Conservation (phyloP, 2,113 vertebrate species). For the Oreochromis aureus region DNA sequence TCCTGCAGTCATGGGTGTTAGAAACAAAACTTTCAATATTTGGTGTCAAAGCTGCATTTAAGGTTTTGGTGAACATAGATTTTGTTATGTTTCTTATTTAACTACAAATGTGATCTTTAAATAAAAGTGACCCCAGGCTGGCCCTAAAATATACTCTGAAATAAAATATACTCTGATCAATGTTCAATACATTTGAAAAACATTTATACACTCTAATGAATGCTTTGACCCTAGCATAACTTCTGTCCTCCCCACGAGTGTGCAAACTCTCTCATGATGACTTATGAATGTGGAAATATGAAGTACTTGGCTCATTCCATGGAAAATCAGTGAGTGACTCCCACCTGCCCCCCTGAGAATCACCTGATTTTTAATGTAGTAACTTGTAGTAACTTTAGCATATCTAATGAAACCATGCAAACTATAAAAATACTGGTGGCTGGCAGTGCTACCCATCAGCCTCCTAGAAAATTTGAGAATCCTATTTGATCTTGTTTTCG, state of each 20-base stretch:
- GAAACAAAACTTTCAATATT: background rate
- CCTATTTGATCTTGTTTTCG: background rate
- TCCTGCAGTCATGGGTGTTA: constrained; percentile 21
- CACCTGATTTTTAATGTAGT: background rate
- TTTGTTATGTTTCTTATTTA: background rate
- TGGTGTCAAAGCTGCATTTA: background rate
- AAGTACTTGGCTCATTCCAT: background rate
- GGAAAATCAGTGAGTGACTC: background rate
- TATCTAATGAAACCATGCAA: background rate
- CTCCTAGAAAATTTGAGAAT: background rate
- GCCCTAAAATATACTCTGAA: background rate
- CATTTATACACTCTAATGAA: background rate
- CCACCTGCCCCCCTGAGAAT: background rate
- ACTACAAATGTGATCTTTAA: background rate
- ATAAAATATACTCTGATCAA: background rate
- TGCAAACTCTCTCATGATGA: background rate
- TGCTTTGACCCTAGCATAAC: background rate
- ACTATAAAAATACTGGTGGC: background rate
- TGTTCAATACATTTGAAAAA: background rate
- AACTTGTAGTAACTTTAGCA: background rate
- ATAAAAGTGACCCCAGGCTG: background rate
- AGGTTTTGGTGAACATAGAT: background rate
- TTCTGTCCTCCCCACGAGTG: background rate
- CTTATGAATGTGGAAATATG: constrained; percentile 19
- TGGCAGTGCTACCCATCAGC: background rate